Conservation (phyloP, 2,888 invertebrate species). For the Eumacrocentrus americanus region DNA sequence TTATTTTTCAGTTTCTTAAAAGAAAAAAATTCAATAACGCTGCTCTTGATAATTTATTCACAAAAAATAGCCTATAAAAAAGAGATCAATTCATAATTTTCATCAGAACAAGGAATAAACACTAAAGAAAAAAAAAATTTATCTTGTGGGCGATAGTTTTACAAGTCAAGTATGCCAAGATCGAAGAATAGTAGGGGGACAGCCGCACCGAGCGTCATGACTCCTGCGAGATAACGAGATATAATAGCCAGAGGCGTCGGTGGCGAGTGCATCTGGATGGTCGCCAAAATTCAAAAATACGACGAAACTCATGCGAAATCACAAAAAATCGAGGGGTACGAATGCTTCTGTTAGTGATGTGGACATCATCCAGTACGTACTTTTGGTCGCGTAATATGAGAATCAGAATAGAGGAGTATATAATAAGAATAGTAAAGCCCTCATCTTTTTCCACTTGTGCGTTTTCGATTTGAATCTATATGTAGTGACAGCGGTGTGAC, state of each 20-base stretch:
- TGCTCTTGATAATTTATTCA: too few species aligned
- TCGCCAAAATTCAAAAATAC: constrained; percentile 34
- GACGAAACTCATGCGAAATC: constrained; percentile 10
- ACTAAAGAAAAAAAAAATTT: not conserved
- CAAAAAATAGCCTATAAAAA: not conserved
- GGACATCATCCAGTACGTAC: not conserved
- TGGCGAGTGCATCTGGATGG: constrained; percentile 35
- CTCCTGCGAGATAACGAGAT: constrained; percentile 29
- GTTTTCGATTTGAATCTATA: too few species aligned
- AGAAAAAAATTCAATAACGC: too few species aligned
- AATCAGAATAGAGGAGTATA: not conserved
- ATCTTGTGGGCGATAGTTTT: not conserved
- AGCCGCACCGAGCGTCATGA: constrained; percentile 3
- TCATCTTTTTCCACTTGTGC: not conserved
- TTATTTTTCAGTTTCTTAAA: too few species aligned
- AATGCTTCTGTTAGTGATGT: not conserved
- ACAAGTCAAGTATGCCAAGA: too few species aligned
- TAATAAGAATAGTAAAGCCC: not conserved
- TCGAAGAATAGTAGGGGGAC: not conserved
- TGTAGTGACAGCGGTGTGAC: not conserved
- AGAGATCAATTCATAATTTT: not conserved
- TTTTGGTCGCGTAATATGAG: not conserved
- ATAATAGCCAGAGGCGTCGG: constrained; percentile 24
- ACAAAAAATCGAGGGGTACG: not conserved
- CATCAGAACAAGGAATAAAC: not conserved